phyloP scores from a whole-genome alignment of 2,113 vertebrate genomes.

The Mirza zaza region DNA sequence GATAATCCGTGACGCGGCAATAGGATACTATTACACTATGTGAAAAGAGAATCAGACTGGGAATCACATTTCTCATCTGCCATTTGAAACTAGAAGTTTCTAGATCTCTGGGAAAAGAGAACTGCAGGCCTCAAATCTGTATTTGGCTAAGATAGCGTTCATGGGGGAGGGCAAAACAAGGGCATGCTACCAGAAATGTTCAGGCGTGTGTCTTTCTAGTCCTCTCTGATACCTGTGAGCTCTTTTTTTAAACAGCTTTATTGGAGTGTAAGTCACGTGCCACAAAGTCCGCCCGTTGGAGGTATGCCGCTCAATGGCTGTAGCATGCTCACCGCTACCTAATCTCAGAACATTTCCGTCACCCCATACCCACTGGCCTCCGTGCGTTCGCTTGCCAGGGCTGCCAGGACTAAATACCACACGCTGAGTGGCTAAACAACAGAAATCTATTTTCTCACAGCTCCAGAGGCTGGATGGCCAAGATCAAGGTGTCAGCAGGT shows the following conservation, averaged over 20 bases:
- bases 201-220: no score
- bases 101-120: background rate
- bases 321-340: background rate
- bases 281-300: background rate
- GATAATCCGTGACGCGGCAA: background rate
- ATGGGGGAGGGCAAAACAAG: background rate
- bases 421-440: background rate
- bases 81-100: background rate
- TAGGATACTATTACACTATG: background rate
- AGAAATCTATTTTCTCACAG: background rate
- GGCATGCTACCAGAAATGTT: background rate
- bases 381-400: background rate
- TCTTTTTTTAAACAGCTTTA: background rate
- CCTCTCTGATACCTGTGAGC: no score
- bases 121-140: background rate
- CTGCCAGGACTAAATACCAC: background rate
- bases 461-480: background rate
- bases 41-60: background rate
- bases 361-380: fast-evolving
- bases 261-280: background rate
- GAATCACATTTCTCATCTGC: background rate
- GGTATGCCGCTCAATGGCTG: background rate
- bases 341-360: background rate
- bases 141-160: background rate
- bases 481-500: background rate